Evolutionary conservation across 2,888 invertebrate species (phyloP).

Genomic region (Stenchaetothrips biformis): DNA sequence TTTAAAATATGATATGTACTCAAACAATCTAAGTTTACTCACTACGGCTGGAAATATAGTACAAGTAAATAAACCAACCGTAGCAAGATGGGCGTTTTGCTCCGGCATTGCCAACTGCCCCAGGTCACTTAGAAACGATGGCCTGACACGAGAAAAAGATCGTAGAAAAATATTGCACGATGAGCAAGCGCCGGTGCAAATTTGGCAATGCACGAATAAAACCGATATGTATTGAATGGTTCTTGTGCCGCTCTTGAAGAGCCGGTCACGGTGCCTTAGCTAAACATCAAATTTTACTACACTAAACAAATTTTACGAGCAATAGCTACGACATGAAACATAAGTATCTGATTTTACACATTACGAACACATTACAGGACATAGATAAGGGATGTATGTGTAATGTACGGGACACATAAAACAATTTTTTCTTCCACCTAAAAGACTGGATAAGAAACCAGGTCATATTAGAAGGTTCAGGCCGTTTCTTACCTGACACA

Average conservation of each 20-base stretch:
- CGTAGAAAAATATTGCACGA: conserved; percentile 21
- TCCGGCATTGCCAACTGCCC: conserved; percentile 18
- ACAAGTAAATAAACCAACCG: conserved; percentile 4
- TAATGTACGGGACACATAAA: no score
- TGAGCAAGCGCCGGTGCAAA: conserved; percentile 14
- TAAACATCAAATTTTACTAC: not conserved
- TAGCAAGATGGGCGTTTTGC: not conserved
- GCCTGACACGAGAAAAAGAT: conserved; percentile 24
- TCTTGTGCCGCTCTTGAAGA: conserved; percentile 15
- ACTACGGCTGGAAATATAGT: not conserved
- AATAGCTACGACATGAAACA: conserved; percentile 9
- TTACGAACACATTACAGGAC: not conserved
- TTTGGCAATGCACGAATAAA: conserved; percentile 12
- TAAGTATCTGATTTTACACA: not conserved
- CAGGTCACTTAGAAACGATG: conserved; percentile 12
- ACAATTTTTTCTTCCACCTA: no score
- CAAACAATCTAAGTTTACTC: conserved; percentile 1
- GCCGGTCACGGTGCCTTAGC: conserved; percentile 11
- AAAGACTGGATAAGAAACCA: no score
- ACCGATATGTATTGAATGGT: conserved; percentile 21
- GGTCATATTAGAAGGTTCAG: no score
- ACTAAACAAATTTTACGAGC: conserved; percentile 6
- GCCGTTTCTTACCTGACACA: no score
- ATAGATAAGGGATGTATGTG: no score
- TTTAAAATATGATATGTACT: conserved; percentile 21